Evolutionary conservation across 2,797 vertebrate species (phyloP).

Genomic region (Brachyrhaphis roseni): DNA sequence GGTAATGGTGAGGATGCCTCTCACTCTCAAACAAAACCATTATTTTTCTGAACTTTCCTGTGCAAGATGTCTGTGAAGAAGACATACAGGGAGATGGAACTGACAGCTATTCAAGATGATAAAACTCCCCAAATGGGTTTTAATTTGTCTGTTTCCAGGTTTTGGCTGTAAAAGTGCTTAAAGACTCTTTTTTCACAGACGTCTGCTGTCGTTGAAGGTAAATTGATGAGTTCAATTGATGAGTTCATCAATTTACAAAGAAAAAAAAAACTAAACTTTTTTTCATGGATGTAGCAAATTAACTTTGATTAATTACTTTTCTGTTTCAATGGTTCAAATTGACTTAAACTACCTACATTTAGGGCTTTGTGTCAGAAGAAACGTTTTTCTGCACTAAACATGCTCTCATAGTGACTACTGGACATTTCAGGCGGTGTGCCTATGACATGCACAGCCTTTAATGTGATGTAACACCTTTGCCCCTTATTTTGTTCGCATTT

Average conservation of each 20-base stretch:
- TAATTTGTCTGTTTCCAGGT: conserved; percentile 5
- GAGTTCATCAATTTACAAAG: neutral
- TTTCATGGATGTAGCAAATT: neutral
- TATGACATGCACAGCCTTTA: conserved; percentile 8
- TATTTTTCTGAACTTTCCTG: conserved; percentile 7
- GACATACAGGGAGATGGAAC: conserved; percentile 11
- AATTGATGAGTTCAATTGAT: neutral
- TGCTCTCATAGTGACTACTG: conserved; percentile 25
- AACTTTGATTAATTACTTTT: neutral
- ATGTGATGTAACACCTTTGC: conserved; percentile 29
- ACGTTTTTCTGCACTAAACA: conserved; percentile 28
- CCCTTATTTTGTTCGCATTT: conserved; percentile 9
- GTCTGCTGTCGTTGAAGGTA: neutral
- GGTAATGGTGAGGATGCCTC: conserved; percentile 41
- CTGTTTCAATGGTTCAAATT: neutral
- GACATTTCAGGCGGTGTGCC: conserved; percentile 30
- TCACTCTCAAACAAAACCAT: conserved; percentile 39
- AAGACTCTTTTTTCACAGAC: neutral
- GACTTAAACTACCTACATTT: neutral
- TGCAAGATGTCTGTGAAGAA: neutral
- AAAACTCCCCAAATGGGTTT: conserved; percentile 23
- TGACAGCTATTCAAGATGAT: conserved; percentile 18
- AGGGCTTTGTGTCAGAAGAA: conserved; percentile 19
- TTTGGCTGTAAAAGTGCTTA: neutral
- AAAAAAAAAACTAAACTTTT: no score